Evolutionary conservation across 2,888 invertebrate genomes (phyloP).

Genomic region (Pecten maximus): DNA sequence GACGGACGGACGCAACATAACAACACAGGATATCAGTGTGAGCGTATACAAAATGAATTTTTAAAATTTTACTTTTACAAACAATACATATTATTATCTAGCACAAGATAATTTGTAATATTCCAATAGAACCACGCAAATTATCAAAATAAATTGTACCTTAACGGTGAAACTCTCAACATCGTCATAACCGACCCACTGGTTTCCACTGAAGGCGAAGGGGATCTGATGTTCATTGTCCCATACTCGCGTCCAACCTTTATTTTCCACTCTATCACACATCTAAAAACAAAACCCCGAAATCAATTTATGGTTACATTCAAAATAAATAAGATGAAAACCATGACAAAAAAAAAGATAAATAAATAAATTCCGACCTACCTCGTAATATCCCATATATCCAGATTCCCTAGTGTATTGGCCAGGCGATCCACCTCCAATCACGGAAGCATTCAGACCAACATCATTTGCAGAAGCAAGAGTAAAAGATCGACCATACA

Average conservation of each 20-base stretch:
- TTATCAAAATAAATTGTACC: no score
- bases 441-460: not conserved
- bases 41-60: no score
- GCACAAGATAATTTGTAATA: no score
- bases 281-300: slow-evolving; percentile 49
- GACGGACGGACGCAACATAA: no score
- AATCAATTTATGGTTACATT: not conserved
- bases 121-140: no score
- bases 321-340: not conserved
- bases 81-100: not conserved
- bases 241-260: slow-evolving; percentile 54
- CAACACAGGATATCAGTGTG: no score
- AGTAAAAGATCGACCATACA: not conserved
- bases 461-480: not conserved
- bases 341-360: no score
- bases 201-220: slow-evolving; percentile 83
- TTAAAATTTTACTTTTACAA: no score
- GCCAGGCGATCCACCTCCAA: slow-evolving; percentile 36
- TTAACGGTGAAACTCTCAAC: slow-evolving; percentile 60
- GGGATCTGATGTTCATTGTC: slow-evolving; percentile 85
- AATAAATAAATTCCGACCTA: not conserved
- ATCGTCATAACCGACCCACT: slow-evolving; percentile 73
- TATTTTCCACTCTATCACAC: slow-evolving; percentile 51
- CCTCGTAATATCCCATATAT: slow-evolving; percentile 46
- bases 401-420: slow-evolving; percentile 42